Evolutionary conservation across 2,888 invertebrate genomes (phyloP), one percentile per base, ranked within the genome.

Genomic region (Ormyrus thymus): DNA sequence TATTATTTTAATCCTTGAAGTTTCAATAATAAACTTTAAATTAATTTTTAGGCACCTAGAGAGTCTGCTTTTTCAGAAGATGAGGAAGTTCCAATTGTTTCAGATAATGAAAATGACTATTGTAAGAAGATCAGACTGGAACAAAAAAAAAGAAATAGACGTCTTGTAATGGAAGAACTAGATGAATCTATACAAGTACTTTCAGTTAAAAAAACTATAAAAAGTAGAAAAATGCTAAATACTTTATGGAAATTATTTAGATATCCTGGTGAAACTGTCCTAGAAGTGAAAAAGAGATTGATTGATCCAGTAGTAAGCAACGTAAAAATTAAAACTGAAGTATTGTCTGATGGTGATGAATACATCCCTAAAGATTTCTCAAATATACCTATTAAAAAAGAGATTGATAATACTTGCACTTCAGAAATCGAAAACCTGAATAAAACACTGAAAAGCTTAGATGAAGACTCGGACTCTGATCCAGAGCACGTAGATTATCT

Each of bases 211-310:
- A 70, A 73, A 59, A 29, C 73, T 43, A 53, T 76, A 0, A 79
- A 79, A 75, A 81, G 65, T 65, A 78, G 55, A 53, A 77, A 69
- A 50, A 69, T 64, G 55, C 43, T 80, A 45, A 69, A 80, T 7
- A 75, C 61, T 13, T 46, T 78, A 11, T 81, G 81, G 81, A 81
- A 81, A 51, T n/a, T 81, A n/a, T 55, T 75, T 45, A 74, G 81
- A 58, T 29, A 29, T 15, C 78, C 81, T 46, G 81, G 81, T 48
- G 81, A 81, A 68, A 65, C 76, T 46, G 13, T 78, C 11, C 10
- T 72, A n/a, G 78, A 79, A 59, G 50, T 80, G 5, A 81, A 75
- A 45, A 75, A 75, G 9, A 15, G 81, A 64, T 56, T 80, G 29
- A 11, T 79, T 13, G 50, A 56, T 45, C 13, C 58, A 53, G 9